Percentiles rank a stretch among this genome's conserved stretches.
These are phyloP conservation scores for Coranthus polyacanthus DNA, from an alignment of 2,797 vertebrate species.

Conservation along the genomic window DNA sequence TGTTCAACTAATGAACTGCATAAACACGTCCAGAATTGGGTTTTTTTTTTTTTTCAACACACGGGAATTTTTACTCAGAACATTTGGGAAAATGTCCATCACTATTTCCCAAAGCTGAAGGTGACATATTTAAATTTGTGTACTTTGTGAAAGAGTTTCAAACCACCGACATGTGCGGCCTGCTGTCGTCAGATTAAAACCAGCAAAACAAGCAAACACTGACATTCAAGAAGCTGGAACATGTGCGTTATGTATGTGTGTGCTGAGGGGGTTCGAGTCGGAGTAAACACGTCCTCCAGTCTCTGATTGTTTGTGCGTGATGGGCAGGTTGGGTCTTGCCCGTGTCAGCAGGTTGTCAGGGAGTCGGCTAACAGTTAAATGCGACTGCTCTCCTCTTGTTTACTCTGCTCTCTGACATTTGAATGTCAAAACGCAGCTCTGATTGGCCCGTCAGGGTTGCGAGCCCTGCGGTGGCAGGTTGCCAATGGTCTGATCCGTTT, in stretches of 20 bases:
- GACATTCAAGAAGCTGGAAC: too few species aligned
- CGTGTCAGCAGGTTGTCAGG: conserved; percentile 23
- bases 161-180: too few species aligned
- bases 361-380: conserved; percentile 18
- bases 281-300: neutral
- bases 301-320: neutral
- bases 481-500: neutral
- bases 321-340: conserved; percentile 43
- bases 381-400: conserved; percentile 2
- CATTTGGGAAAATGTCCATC: too few species aligned
- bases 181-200: too few species aligned
- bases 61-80: too few species aligned
- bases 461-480: conserved; percentile 29
- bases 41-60: too few species aligned
- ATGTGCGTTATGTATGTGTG: neutral
- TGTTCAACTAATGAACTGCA: too few species aligned
- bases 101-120: too few species aligned
- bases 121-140: too few species aligned
- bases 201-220: neutral
- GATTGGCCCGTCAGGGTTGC: conserved; percentile 16
- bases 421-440: conserved; percentile 12
- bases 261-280: neutral
- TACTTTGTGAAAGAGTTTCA: too few species aligned
- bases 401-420: conserved; percentile 12
- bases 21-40: too few species aligned